Conservation (phyloP, 2,113 vertebrate species). For the Glaucidium brasilianum region DNA sequence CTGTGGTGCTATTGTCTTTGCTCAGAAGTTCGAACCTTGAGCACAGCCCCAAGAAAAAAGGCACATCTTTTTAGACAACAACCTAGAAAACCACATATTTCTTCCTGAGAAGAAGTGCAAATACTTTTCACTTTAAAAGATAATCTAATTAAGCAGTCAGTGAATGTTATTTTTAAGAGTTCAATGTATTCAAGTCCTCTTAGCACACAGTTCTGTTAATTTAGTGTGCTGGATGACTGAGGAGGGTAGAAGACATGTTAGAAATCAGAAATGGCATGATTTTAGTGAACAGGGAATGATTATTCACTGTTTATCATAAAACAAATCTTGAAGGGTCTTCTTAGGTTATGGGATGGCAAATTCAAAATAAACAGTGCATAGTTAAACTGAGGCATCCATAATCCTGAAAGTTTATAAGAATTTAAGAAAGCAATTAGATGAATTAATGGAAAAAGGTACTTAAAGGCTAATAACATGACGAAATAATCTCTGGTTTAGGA, state of each 20-base stretch:
- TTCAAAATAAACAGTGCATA: neutral
- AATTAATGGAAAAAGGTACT: constrained; percentile 19
- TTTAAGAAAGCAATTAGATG: constrained; percentile 15
- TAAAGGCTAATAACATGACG: neutral
- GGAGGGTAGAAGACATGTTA: neutral
- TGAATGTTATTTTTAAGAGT: neutral
- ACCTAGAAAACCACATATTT: neutral
- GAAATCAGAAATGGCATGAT: neutral
- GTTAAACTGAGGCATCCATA: neutral
- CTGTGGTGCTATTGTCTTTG: neutral
- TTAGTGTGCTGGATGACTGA: neutral
- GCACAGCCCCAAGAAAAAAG: neutral
- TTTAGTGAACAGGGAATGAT: neutral
- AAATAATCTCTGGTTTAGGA: neutral
- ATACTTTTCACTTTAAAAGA: neutral
- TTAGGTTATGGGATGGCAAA: neutral
- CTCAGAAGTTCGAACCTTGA: neutral
- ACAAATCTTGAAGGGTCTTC: neutral
- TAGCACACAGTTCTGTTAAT: neutral
- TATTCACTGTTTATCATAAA: neutral
- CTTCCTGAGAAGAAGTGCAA: neutral
- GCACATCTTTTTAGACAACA: neutral
- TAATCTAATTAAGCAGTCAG: neutral
- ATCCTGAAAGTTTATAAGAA: neutral
- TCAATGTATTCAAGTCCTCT: neutral